Percentiles rank a stretch among this genome's conserved stretches.
phyloP scores from a whole-genome alignment of 2,797 vertebrate species.

The Characodon lateralis region DNA sequence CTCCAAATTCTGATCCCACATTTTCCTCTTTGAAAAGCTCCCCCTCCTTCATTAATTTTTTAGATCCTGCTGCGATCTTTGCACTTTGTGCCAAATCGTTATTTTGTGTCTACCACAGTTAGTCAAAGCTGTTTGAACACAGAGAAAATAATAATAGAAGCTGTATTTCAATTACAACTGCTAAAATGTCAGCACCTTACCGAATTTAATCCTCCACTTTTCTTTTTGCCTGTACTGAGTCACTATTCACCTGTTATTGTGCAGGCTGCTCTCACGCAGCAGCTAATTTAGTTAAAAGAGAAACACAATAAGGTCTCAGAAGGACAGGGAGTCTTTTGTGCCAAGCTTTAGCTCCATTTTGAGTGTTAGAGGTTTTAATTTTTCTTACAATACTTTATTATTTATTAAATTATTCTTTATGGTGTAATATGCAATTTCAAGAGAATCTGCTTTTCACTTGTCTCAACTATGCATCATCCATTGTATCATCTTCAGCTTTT shows the following conservation, averaged over 20 bases:
- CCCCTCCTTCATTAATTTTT: conserved; percentile 28
- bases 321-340: conserved; percentile 19
- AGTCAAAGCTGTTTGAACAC: conserved; percentile 31
- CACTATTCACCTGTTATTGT: conserved; percentile 16
- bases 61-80: conserved; percentile 39
- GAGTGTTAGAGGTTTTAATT: conserved; percentile 26
- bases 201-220: conserved; percentile 18
- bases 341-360: conserved; percentile 20
- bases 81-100: conserved; percentile 28
- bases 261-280: conserved; percentile 18
- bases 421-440: conserved; percentile 4
- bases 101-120: conserved; percentile 33
- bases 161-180: conserved; percentile 40
- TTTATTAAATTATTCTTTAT: conserved; percentile 17
- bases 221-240: conserved; percentile 23
- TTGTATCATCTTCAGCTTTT: conserved; percentile 17
- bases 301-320: conserved; percentile 35
- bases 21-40: conserved; percentile 17
- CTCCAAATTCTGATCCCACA: conserved; percentile 10
- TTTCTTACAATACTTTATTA: conserved; percentile 18
- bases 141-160: conserved; percentile 25
- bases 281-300: conserved; percentile 37
- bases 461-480: not conserved
- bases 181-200: conserved; percentile 16
- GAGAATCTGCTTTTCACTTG: conserved; percentile 7